Conservation (phyloP, 1,140 invertebrate species). For the Megathymus violae region DNA sequence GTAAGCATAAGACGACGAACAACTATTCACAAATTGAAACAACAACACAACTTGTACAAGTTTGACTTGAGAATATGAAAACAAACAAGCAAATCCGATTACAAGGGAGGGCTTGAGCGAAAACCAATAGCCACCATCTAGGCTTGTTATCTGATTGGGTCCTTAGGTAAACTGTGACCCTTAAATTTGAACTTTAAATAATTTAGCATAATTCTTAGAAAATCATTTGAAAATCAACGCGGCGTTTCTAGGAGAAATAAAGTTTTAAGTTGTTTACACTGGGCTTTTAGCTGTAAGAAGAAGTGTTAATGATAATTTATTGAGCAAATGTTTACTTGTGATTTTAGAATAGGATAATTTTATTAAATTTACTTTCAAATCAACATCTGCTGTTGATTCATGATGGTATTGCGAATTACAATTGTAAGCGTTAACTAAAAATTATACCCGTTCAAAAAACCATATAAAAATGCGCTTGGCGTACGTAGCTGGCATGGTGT, state of each 20-base stretch:
- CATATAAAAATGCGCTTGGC: no score
- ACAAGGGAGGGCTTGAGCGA: slow-evolving; percentile 48
- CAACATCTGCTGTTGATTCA: no score
- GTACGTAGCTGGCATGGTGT: no score
- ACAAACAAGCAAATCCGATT: slow-evolving; percentile 66
- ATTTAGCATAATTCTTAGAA: slow-evolving; percentile 31
- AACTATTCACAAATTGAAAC: slow-evolving; percentile 37
- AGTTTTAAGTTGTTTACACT: not conserved
- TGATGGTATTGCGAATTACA: no score
- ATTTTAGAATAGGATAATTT: not conserved
- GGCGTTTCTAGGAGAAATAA: not conserved
- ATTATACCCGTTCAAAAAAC: no score
- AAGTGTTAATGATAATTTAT: not conserved
- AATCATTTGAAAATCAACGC: not conserved
- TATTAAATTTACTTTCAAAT: no score
- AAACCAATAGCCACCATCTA: slow-evolving; percentile 45
- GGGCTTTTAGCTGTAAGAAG: not conserved
- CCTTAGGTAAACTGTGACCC: slow-evolving; percentile 22
- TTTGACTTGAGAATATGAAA: slow-evolving; percentile 53
- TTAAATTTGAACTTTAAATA: slow-evolving; percentile 18
- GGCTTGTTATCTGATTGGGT: slow-evolving; percentile 50
- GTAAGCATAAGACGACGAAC: slow-evolving; percentile 1
- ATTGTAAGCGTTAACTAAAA: no score
- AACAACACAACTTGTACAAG: slow-evolving; percentile 33
- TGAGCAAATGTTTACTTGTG: not conserved